phyloP scores from a whole-genome alignment of 2,113 vertebrate species.

The Ictalurus furcatus region DNA sequence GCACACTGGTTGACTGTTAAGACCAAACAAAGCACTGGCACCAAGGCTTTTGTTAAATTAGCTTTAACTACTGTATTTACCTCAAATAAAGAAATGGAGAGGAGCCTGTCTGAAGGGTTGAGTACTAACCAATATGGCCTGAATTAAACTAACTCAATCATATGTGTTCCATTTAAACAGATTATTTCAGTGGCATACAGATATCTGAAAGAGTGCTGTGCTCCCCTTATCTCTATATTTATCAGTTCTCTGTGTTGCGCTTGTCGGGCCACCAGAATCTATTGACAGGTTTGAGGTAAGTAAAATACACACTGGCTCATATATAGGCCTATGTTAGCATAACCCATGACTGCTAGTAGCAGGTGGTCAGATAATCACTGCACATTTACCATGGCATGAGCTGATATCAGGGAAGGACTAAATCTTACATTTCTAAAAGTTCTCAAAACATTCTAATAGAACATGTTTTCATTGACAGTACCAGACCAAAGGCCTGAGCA shows the following conservation, averaged over 20 bases:
- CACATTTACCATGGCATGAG: not conserved
- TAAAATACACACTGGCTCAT: constrained; percentile 43
- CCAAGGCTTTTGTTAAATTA: constrained; percentile 30
- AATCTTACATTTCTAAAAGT: not conserved
- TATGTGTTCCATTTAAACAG: constrained; percentile 10
- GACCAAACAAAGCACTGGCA: constrained; percentile 40
- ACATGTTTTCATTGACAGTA: not conserved
- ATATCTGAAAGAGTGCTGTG: not conserved
- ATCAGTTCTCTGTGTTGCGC: constrained; percentile 35
- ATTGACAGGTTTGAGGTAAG: constrained; percentile 33
- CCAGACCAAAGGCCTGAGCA: not conserved
- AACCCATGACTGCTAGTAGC: constrained; percentile 23
- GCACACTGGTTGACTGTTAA: constrained; percentile 2
- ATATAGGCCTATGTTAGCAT: constrained; percentile 25
- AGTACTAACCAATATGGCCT: constrained; percentile 37
- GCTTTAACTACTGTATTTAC: constrained; percentile 27
- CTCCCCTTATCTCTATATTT: constrained; percentile 38
- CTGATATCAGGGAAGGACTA: not conserved
- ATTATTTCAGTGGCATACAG: constrained; percentile 1
- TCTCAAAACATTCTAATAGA: not conserved
- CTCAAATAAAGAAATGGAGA: constrained; percentile 22
- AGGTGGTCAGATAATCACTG: constrained; percentile 27
- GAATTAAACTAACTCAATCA: constrained; percentile 51
- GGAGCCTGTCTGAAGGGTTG: constrained; percentile 30
- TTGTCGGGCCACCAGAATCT: constrained; percentile 32